Percentiles rank a stretch among this genome's conserved stretches.
Conservation (phyloP, 2,888 invertebrate species). For the Cybosia mesomella region DNA sequence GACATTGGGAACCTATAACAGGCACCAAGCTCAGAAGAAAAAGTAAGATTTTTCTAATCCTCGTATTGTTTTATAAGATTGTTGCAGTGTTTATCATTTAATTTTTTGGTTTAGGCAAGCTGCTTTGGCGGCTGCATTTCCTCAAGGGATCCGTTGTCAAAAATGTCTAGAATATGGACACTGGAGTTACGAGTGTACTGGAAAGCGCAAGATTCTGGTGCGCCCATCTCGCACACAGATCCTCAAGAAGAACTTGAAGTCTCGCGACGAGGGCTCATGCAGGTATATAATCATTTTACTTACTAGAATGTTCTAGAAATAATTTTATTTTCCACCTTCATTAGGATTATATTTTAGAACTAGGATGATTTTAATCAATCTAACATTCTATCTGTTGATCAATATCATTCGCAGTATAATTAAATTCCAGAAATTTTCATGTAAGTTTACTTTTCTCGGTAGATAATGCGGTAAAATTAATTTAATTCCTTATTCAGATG, state of each 20-base stretch:
- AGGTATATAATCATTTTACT: constrained; percentile 58
- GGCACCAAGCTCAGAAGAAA: constrained; percentile 80
- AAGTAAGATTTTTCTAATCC: constrained; percentile 64
- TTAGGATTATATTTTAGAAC: neutral
- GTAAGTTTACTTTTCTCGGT: too few relatives aligned
- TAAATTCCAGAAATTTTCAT: neutral
- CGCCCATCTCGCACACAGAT: constrained; percentile 94
- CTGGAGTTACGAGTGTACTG: constrained; percentile 97
- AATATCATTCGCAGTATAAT: neutral
- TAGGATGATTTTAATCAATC: neutral
- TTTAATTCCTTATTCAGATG: too few relatives aligned
- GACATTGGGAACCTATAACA: constrained; percentile 83
- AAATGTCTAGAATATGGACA: constrained; percentile 97
- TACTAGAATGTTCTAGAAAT: neutral
- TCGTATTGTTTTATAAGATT: constrained; percentile 21
- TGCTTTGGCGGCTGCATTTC: constrained; percentile 89
- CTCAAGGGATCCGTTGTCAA: constrained; percentile 94
- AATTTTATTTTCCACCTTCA: constrained; percentile 5
- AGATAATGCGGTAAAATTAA: too few relatives aligned
- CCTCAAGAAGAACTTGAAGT: constrained; percentile 89
- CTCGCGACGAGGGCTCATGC: constrained; percentile 72
- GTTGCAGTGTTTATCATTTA: constrained; percentile 13
- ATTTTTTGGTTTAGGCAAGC: constrained; percentile 77
- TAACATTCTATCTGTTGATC: neutral
- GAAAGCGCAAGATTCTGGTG: constrained; percentile 95